Evolutionary conservation across 2,888 invertebrate species (phyloP), one percentile per base, ranked within the genome.

Genomic region (Dynastes tityus): DNA sequence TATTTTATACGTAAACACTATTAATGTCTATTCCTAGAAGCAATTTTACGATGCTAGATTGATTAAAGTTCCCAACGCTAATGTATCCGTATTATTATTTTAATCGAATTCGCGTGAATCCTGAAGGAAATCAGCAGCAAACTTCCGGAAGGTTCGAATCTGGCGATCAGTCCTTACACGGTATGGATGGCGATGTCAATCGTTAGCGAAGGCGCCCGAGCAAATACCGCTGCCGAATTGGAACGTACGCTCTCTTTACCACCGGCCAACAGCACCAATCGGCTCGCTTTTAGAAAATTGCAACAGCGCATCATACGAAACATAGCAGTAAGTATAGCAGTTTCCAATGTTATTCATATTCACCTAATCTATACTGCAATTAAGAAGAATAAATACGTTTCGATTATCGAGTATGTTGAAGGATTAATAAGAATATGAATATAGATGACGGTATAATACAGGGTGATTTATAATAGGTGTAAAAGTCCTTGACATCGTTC

Each of bases 81-180:
- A 45, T 11, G 45, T 2, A 2, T 45, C 45, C 8, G 45, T 8
- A 8, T 45, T 45, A 45, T 45, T 11, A 11, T 11, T 45, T 11
- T 45, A 11, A 8, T 45, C 11, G 45, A 11, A 45, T 45, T 45
- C 11, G 45, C 8, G 11, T 45, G 8, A 16, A 16, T 16, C 45
- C 2, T 32, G 45, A 45, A 88, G 87, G 82, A 83, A 80, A 86
- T 86, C 22, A 79, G 82, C 76, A 80, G 81, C 45, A 82, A 83
- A 81, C 84, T 82, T 11, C 85, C 85, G 1, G 83, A 85, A 65
- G 79, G 83, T 2, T 67, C 85, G 77, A 89, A 93, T 85, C 88
- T 93, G 80, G 91, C 94, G 61, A 87, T 93, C 80, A 93, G 94
- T 0, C 93, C 94, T 2, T 91, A 93, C 78, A 92, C 93, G 0